These are phyloP conservation scores for Phasianus colchicus DNA, from an alignment of 2,113 vertebrate species.

Conservation along the genomic window DNA sequence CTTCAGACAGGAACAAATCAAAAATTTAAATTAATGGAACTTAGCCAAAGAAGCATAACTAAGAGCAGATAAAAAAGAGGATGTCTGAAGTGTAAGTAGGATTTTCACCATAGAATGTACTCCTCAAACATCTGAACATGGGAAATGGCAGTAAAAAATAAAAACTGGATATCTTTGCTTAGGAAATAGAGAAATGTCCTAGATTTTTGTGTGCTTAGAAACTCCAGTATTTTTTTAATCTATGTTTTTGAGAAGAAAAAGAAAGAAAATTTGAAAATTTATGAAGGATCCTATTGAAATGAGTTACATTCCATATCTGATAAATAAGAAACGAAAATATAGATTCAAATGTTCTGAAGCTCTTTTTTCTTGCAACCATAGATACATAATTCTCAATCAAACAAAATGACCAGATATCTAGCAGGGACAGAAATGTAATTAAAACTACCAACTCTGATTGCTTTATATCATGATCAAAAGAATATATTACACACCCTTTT, in stretches of 20 bases:
- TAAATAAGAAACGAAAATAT: rapidly evolving
- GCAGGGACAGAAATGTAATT: neutral
- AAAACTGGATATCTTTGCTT: neutral
- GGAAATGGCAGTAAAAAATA: neutral
- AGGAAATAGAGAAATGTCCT: neutral
- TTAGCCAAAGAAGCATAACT: neutral
- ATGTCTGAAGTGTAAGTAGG: neutral
- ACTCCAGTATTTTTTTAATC: neutral
- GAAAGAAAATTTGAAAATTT: neutral
- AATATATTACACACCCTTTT: neutral
- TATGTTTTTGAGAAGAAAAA: neutral
- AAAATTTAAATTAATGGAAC: neutral
- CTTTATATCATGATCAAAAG: neutral
- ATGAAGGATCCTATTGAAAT: neutral
- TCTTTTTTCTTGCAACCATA: neutral
- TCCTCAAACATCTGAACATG: neutral
- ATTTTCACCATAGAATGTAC: neutral
- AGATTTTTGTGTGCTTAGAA: neutral
- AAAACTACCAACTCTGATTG: neutral
- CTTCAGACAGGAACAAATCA: neutral
- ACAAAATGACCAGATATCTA: neutral
- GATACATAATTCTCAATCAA: neutral
- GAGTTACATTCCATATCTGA: neutral
- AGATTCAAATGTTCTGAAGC: neutral
- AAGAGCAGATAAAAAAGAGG: neutral